phyloP scores from a whole-genome alignment of 2,888 invertebrate genomes.

The Sycophila texana region DNA sequence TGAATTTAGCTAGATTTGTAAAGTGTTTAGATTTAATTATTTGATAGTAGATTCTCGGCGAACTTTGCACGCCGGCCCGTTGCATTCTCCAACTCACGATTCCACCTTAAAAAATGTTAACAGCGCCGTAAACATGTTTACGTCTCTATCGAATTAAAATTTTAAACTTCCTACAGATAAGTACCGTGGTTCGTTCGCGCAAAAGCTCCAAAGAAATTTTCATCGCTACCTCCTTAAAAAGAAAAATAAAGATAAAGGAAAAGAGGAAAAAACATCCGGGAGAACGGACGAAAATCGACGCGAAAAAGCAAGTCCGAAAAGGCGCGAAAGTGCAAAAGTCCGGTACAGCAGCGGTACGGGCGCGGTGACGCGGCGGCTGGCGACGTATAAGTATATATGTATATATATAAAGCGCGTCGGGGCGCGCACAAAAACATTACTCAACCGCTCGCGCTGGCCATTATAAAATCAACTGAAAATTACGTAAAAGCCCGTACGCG shows the following conservation, averaged over 20 bases:
- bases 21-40: no score
- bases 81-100: no score
- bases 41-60: no score
- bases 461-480: conserved; percentile 56
- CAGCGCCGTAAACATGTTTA: no score
- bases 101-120: no score
- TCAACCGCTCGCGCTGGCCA: conserved; percentile 46
- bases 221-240: background rate
- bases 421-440: conserved; percentile 53
- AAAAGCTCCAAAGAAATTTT: background rate
- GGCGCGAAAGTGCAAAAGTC: background rate
- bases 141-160: no score
- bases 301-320: background rate
- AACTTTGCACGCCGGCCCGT: no score
- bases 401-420: conserved; percentile 45
- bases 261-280: background rate
- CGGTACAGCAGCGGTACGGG: background rate
- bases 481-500: conserved; percentile 51
- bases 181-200: no score
- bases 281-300: background rate
- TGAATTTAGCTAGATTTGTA: no score
- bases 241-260: no score
- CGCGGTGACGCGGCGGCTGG: background rate
- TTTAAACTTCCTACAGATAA: no score
- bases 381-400: background rate